Evolutionary conservation across 2,113 vertebrate genomes (phyloP).

Genomic region (Chrysochloris asiatica): DNA sequence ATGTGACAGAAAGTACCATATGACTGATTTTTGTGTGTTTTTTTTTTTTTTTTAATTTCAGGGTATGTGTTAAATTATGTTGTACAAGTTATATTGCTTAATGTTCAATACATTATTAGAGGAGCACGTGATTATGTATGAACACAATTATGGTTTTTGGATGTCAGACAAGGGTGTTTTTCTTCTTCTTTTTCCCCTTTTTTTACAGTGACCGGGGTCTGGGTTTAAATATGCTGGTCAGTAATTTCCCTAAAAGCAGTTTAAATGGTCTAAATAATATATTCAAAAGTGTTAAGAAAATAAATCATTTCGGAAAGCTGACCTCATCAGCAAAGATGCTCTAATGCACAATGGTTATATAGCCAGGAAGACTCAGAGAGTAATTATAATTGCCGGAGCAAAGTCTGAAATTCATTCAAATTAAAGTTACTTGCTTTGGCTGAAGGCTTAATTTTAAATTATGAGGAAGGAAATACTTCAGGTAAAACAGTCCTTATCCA

Average conservation of each 20-base stretch:
- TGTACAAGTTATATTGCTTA: conserved; percentile 35
- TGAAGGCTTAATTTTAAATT: conserved; percentile 73
- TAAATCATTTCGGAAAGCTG: not conserved
- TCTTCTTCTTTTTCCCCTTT: conserved; percentile 16
- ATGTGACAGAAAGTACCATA: conserved; percentile 72
- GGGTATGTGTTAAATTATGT: conserved; percentile 49
- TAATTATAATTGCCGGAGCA: not conserved
- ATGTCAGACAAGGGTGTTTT: not conserved
- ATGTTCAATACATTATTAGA: conserved; percentile 34
- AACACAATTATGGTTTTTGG: conserved; percentile 29
- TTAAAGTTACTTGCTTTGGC: conserved; percentile 48
- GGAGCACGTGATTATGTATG: conserved; percentile 23
- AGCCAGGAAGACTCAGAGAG: not conserved
- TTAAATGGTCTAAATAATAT: conserved; percentile 63
- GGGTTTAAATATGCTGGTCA: conserved; percentile 44
- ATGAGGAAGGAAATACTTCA: conserved; percentile 51
- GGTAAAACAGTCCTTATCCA: conserved; percentile 56
- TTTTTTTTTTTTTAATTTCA: conserved; percentile 57
- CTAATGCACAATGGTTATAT: not conserved
- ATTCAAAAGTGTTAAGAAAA: conserved; percentile 49
- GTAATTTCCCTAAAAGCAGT: conserved; percentile 68
- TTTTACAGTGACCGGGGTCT: conserved; percentile 49
- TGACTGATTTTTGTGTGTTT: conserved; percentile 71
- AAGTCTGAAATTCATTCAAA: conserved; percentile 53
- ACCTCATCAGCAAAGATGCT: conserved; percentile 2